Evolutionary conservation across 2,888 invertebrate genomes (phyloP).

Genomic region (Abrostola tripartita): DNA sequence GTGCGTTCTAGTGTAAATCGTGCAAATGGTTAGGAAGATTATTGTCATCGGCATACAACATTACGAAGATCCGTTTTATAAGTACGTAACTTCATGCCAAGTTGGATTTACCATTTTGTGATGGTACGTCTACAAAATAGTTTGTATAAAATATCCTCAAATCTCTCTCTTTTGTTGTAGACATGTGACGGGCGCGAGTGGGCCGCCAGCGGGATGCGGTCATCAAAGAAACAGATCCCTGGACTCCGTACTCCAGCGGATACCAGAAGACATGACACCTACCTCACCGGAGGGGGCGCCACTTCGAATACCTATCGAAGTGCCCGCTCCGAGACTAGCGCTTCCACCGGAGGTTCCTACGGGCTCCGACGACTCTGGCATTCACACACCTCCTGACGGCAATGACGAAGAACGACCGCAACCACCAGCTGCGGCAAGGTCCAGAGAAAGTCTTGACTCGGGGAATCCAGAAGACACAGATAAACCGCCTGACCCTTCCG

Average conservation of each 20-base stretch:
- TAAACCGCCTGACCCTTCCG: slow-evolving; percentile 82
- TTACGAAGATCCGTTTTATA: slow-evolving; percentile 85
- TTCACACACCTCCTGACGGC: slow-evolving; percentile 84
- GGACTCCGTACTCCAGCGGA: slow-evolving; percentile 96
- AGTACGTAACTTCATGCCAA: slow-evolving; percentile 66
- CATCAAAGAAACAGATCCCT: slow-evolving; percentile 96
- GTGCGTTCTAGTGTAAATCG: slow-evolving; percentile 61
- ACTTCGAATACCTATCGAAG: slow-evolving; percentile 77
- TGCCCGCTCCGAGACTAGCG: slow-evolving; percentile 88
- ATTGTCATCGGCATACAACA: slow-evolving; percentile 83
- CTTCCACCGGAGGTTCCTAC: slow-evolving; percentile 83
- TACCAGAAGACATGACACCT: slow-evolving; percentile 94
- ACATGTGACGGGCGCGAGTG: slow-evolving; percentile 83
- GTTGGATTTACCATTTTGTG: slow-evolving; percentile 36
- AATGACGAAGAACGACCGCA: slow-evolving; percentile 86
- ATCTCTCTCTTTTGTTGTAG: slow-evolving; percentile 74
- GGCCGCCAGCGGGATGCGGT: slow-evolving; percentile 88
- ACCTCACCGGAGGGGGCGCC: slow-evolving; percentile 82
- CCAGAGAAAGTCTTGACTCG: slow-evolving; percentile 93
- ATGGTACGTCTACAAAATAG: slow-evolving; percentile 43
- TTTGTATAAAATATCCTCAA: slow-evolving; percentile 44
- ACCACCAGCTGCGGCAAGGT: slow-evolving; percentile 87
- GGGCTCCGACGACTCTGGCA: slow-evolving; percentile 94
- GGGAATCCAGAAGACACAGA: slow-evolving; percentile 90
- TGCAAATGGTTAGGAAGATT: slow-evolving; percentile 84